These are phyloP conservation scores for Tromatobia lineatoria DNA, from an alignment of 2,888 invertebrate species.

Conservation along the genomic window DNA sequence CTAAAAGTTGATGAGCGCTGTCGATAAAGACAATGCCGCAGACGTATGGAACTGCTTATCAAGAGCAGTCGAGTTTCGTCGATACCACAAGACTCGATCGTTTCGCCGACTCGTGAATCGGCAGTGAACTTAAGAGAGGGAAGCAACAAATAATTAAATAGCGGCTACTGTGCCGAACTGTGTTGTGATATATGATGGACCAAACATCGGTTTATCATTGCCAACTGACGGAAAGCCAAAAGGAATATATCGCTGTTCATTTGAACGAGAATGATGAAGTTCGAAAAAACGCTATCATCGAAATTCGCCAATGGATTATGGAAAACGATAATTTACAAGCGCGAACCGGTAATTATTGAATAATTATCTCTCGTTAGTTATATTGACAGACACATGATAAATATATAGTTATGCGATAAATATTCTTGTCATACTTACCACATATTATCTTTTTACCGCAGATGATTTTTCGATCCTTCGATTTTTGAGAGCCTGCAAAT, in stretches of 20 bases:
- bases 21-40: conserved; percentile 13
- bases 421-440: not conserved
- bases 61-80: conserved; percentile 8
- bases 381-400: not conserved
- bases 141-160: not conserved
- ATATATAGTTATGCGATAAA: no score
- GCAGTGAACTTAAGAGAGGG: not conserved
- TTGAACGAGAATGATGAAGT: conserved; percentile 83
- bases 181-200: conserved; percentile 17
- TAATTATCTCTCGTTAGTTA: not conserved
- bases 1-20: not conserved
- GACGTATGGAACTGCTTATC: not conserved
- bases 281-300: conserved; percentile 80
- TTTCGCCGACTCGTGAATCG: not conserved
- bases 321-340: conserved; percentile 81
- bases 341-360: conserved; percentile 80
- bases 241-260: conserved; percentile 77
- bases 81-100: conserved; percentile 6
- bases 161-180: not conserved
- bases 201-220: conserved; percentile 63
- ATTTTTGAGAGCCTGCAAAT: conserved; percentile 89
- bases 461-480: conserved; percentile 87
- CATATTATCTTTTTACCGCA: conserved; percentile 52
- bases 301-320: conserved; percentile 84
- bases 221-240: conserved; percentile 76